A percentile compares a stretch with the other conserved stretches of the same genome.
Evolutionary conservation across 2,797 vertebrate species (phyloP).

Genomic region (Brachymystax lenok): DNA sequence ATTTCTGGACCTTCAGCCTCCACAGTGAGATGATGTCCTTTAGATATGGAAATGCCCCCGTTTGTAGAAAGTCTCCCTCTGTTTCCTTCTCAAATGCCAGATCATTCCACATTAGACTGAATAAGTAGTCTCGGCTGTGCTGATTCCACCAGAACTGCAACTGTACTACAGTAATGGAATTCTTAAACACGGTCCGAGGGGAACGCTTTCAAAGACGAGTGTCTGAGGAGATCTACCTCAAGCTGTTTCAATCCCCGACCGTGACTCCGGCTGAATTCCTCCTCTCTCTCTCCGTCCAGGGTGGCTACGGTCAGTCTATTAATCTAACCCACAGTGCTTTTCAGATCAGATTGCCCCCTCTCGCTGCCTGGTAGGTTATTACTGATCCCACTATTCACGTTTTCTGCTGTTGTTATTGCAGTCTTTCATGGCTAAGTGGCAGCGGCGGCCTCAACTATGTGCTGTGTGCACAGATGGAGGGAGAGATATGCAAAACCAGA

Average conservation of each 20-base stretch:
- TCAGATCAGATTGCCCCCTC: slow-evolving; percentile 51
- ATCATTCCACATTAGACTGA: slow-evolving; percentile 33
- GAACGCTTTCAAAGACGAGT: slow-evolving; percentile 39
- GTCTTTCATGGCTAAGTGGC: slow-evolving; percentile 34
- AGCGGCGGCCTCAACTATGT: slow-evolving; percentile 14
- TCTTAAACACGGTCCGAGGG: slow-evolving; percentile 12
- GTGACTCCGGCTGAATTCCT: slow-evolving; percentile 59
- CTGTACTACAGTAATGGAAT: slow-evolving; percentile 30
- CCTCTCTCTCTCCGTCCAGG: slow-evolving; percentile 52
- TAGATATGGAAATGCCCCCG: slow-evolving; percentile 49
- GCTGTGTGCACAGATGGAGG: slow-evolving; percentile 43
- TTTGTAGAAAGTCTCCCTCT: slow-evolving; percentile 27
- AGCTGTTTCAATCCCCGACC: slow-evolving; percentile 57
- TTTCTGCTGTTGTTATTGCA: slow-evolving; percentile 44
- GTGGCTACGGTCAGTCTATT: slow-evolving; percentile 42
- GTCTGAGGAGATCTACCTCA: slow-evolving; percentile 39
- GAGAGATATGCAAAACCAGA: slow-evolving; percentile 39
- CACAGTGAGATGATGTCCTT: slow-evolving; percentile 30
- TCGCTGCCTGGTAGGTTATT: slow-evolving; percentile 52
- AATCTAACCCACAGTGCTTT: slow-evolving; percentile 46
- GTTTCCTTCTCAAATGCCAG: slow-evolving; percentile 21
- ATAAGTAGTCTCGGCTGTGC: not conserved
- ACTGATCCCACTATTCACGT: slow-evolving; percentile 51
- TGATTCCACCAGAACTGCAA: slow-evolving; percentile 6
- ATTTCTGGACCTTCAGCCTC: slow-evolving; percentile 22